phyloP scores from a whole-genome alignment of 2,113 vertebrate species.

The Siniperca chuatsi region DNA sequence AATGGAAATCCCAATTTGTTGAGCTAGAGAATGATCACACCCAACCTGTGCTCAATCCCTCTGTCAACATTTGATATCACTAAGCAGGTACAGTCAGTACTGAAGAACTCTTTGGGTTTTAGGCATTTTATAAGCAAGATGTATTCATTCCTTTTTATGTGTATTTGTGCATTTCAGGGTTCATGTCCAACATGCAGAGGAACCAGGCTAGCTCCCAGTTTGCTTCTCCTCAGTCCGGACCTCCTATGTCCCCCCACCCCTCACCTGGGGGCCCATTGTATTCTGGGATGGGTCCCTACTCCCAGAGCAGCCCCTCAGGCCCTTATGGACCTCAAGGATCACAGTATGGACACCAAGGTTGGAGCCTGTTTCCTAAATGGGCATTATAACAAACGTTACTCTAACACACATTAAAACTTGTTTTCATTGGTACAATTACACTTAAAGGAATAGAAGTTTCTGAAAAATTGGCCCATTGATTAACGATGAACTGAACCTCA shows the following conservation, averaged over 20 bases:
- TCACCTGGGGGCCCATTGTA: conserved; percentile 92
- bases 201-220: conserved; percentile 92
- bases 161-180: conserved; percentile 84
- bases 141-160: conserved; percentile 20
- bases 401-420: not conserved
- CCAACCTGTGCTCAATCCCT: not conserved
- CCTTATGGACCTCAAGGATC: conserved; percentile 92
- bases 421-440: not conserved
- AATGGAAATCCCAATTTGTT: conserved; percentile 18
- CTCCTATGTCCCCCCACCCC: conserved; percentile 93
- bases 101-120: not conserved
- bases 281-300: conserved; percentile 89
- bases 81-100: not conserved
- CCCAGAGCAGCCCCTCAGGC: conserved; percentile 90
- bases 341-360: conserved; percentile 96
- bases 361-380: conserved; percentile 23
- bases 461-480: not conserved
- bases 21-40: not conserved
- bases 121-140: not conserved
- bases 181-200: conserved; percentile 92
- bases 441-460: not conserved
- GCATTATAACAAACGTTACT: not conserved
- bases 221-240: conserved; percentile 90
- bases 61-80: conserved; percentile 22
- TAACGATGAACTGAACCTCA: not conserved